These are phyloP conservation scores for Pyralis farinalis DNA, from an alignment of 2,888 invertebrate species.

Conservation along the genomic window DNA sequence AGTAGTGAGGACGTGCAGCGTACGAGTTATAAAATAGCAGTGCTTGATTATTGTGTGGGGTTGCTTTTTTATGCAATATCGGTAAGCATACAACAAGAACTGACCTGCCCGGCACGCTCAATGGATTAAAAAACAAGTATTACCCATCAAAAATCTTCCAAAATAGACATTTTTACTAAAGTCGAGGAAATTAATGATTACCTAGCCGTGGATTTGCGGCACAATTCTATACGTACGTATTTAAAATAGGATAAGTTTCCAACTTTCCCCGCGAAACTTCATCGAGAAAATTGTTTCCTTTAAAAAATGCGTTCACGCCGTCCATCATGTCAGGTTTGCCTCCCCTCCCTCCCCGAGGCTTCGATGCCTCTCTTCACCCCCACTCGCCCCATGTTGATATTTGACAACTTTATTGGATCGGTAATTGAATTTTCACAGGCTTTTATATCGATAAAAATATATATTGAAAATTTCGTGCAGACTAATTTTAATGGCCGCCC, in stretches of 20 bases:
- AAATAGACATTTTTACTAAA: background rate
- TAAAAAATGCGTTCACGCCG: constrained; percentile 27
- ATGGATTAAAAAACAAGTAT: too few species aligned
- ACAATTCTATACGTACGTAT: background rate
- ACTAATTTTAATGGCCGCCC: constrained; percentile 23
- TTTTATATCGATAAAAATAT: constrained; percentile 49
- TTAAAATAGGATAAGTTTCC: constrained; percentile 10
- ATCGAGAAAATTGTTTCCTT: constrained; percentile 21
- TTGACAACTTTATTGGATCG: constrained; percentile 65
- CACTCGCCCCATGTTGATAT: constrained; percentile 46
- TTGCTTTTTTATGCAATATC: too few species aligned
- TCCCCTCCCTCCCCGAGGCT: constrained; percentile 4
- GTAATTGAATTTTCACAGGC: constrained; percentile 63
- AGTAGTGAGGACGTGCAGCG: too few species aligned
- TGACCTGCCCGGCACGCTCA: too few species aligned
- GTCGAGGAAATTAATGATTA: background rate
- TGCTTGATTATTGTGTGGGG: too few species aligned
- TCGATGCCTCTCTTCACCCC: constrained; percentile 14
- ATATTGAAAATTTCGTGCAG: constrained; percentile 32
- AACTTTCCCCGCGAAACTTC: constrained; percentile 4
- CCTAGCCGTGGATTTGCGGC: background rate
- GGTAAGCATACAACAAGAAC: too few species aligned
- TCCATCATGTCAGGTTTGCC: constrained; percentile 22
- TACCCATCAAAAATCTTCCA: too few species aligned
- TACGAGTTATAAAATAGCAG: too few species aligned